Conservation (phyloP, 2,113 vertebrate genomes). For the Triplophysa tibetana region DNA sequence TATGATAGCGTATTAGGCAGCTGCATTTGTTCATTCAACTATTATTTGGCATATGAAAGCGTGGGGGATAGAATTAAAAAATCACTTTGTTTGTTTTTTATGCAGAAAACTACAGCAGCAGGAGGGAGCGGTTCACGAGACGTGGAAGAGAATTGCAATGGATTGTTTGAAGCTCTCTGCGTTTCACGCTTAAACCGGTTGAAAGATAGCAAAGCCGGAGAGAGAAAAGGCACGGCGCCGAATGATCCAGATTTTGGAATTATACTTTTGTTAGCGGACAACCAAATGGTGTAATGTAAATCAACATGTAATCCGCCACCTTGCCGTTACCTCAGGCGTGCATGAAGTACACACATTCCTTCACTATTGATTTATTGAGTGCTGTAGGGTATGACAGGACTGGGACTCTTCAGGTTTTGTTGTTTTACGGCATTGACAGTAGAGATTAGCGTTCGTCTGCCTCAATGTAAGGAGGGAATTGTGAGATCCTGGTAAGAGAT, state of each 20-base stretch:
- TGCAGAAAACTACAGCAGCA: constrained; percentile 49
- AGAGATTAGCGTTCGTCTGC: constrained; percentile 4
- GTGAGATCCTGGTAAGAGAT: background rate
- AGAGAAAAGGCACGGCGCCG: background rate
- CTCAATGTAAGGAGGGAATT: constrained; percentile 10
- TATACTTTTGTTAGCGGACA: constrained; percentile 43
- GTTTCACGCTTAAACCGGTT: constrained; percentile 44
- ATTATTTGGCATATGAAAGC: constrained; percentile 60
- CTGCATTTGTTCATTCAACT: constrained; percentile 62
- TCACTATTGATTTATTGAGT: constrained; percentile 25
- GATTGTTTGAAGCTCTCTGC: constrained; percentile 48
- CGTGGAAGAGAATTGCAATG: constrained; percentile 34
- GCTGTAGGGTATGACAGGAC: background rate
- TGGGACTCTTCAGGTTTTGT: background rate
- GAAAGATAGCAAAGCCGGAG: constrained; percentile 28
- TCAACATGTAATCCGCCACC: constrained; percentile 45
- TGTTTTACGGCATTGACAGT: background rate
- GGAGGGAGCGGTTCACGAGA: constrained; percentile 53
- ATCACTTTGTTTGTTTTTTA: constrained; percentile 14
- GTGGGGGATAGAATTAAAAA: constrained; percentile 16
- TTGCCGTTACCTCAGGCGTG: constrained; percentile 37
- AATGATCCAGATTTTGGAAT: constrained; percentile 48
- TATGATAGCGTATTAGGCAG: constrained; percentile 65
- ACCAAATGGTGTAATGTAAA: constrained; percentile 49
- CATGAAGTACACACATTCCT: background rate